Conservation (phyloP, 2,888 invertebrate genomes). For the Eristalinus sepulchralis region DNA sequence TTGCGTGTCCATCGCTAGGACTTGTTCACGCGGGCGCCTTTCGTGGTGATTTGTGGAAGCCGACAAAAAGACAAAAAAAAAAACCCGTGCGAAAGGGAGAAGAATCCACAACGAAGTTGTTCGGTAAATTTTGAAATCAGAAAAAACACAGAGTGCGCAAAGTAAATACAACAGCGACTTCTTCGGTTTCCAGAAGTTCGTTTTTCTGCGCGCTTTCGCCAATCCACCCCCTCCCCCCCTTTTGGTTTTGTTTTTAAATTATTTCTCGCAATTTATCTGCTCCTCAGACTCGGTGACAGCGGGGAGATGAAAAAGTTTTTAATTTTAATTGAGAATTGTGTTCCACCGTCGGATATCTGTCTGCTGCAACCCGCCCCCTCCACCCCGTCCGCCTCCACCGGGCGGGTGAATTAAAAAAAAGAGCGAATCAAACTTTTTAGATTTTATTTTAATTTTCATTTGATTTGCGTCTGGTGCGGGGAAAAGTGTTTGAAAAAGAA, state of each 20-base stretch:
- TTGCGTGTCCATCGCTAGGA: slow-evolving; percentile 61
- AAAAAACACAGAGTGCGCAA: neutral
- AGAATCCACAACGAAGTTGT: slow-evolving; percentile 1
- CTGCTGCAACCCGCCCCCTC: neutral
- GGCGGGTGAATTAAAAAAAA: neutral
- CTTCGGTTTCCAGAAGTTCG: neutral
- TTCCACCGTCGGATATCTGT: slow-evolving; percentile 29
- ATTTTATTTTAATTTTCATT: slow-evolving; percentile 7
- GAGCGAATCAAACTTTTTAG: slow-evolving; percentile 23
- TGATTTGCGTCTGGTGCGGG: neutral
- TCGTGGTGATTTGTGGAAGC: slow-evolving; percentile 28
- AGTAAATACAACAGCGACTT: slow-evolving; percentile 25
- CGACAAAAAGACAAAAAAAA: slow-evolving; percentile 4
- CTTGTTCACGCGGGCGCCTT: slow-evolving; percentile 1
- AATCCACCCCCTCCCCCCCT: neutral
- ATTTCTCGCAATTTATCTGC: slow-evolving; percentile 26
- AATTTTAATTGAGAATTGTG: slow-evolving; percentile 64
- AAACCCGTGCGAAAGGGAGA: neutral
- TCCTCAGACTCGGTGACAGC: neutral
- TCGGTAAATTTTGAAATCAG: neutral
- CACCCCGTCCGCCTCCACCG: neutral
- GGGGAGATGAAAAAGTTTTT: slow-evolving; percentile 45
- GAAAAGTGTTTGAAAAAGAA: neutral
- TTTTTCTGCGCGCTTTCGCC: neutral
- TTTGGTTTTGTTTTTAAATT: slow-evolving; percentile 25